These are phyloP conservation scores for Zootoca vivipara DNA, from an alignment of 2,113 vertebrate species.

Conservation along the genomic window DNA sequence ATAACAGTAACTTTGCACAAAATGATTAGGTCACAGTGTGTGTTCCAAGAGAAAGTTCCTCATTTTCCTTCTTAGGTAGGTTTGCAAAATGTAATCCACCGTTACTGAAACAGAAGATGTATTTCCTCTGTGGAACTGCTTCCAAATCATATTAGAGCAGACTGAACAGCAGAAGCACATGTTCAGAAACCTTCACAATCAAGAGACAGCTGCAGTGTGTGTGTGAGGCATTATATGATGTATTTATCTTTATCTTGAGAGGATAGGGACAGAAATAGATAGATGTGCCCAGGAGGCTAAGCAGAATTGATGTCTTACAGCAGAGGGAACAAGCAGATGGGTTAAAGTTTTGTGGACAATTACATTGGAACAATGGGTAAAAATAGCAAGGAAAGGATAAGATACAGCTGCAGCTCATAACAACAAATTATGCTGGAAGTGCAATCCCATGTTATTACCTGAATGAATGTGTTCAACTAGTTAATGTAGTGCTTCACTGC, in stretches of 20 bases:
- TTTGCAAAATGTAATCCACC: slow-evolving; percentile 10
- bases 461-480: not conserved
- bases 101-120: slow-evolving; percentile 23
- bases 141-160: slow-evolving; percentile 36
- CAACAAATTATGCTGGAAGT: slow-evolving; percentile 35
- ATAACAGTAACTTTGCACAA: not conserved
- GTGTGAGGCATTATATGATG: slow-evolving; percentile 35
- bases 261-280: slow-evolving; percentile 44
- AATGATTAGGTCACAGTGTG: slow-evolving; percentile 25
- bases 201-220: slow-evolving; percentile 54
- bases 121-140: slow-evolving; percentile 47
- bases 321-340: slow-evolving; percentile 38
- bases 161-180: slow-evolving; percentile 3
- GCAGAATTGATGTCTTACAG: slow-evolving; percentile 19
- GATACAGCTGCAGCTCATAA: slow-evolving; percentile 22
- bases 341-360: slow-evolving; percentile 47
- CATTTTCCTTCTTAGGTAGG: slow-evolving; percentile 23
- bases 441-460: slow-evolving; percentile 26
- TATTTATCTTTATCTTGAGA: slow-evolving; percentile 46
- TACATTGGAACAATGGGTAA: slow-evolving; percentile 34
- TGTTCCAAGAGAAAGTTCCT: slow-evolving; percentile 22
- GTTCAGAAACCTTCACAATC: slow-evolving; percentile 36
- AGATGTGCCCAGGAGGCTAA: slow-evolving; percentile 33
- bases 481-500: slow-evolving; percentile 27
- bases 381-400: slow-evolving; percentile 22